phyloP scores from a whole-genome alignment of 1,140 invertebrate species.

The Anadara kagoshimensis region DNA sequence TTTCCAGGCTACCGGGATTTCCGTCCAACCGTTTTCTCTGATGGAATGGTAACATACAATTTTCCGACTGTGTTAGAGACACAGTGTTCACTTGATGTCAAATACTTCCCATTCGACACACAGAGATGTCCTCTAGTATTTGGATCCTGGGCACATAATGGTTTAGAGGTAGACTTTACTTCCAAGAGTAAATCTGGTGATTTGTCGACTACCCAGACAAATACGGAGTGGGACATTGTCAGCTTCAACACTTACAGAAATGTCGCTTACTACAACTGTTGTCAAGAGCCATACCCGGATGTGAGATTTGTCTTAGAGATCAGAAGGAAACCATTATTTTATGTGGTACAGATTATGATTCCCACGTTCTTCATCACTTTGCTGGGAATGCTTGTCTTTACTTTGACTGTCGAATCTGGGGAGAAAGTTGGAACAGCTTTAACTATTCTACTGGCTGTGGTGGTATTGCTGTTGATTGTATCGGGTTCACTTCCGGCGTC shows the following conservation, averaged over 20 bases:
- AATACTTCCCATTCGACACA: conserved; percentile 82
- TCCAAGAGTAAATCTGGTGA: conserved; percentile 78
- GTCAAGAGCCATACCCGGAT: no score
- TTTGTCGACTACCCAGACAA: conserved; percentile 65
- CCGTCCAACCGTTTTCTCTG: conserved; percentile 13
- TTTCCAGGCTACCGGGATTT: conserved; percentile 22
- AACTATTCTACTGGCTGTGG: no score
- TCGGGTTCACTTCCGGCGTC: no score
- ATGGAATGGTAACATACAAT: conserved; percentile 41
- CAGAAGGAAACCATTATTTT: no score
- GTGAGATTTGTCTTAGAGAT: no score
- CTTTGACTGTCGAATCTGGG: no score
- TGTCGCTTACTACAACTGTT: conserved; percentile 77
- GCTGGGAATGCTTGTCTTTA: no score
- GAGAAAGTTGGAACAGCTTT: no score
- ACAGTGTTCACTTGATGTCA: conserved; percentile 93
- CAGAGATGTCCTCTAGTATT: conserved; percentile 79
- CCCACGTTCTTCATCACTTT: no score
- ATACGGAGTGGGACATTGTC: conserved; percentile 43
- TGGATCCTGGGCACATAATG: conserved; percentile 60
- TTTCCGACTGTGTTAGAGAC: conserved; percentile 78
- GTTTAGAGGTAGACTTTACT: conserved; percentile 74
- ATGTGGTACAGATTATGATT: no score
- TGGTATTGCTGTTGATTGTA: no score
- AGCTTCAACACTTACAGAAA: conserved; percentile 75